Percentiles rank a stretch among this genome's conserved stretches.
Evolutionary conservation across 2,888 invertebrate species (phyloP).

Genomic region (Ormyrus labotus): DNA sequence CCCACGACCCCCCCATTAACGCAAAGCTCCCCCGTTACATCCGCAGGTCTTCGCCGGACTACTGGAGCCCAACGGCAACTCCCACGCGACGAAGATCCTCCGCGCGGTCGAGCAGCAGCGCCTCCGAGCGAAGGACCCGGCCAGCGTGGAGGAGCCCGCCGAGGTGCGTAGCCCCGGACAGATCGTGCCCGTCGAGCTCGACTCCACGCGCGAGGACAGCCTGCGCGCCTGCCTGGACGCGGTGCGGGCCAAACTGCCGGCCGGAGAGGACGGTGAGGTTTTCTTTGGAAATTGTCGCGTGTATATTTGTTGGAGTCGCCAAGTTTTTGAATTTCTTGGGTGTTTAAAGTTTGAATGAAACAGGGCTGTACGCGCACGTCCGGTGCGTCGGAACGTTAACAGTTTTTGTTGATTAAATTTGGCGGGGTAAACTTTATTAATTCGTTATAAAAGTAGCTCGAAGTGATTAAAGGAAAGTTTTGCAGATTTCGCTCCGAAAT

Average conservation of each 20-base stretch:
- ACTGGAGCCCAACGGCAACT: constrained; percentile 77
- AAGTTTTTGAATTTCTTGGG: too few species aligned
- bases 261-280: constrained; percentile 86
- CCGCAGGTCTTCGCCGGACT: constrained; percentile 84
- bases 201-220: constrained; percentile 87
- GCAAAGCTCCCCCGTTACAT: not conserved
- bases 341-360: too few species aligned
- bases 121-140: constrained; percentile 73
- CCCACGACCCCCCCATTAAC: too few species aligned
- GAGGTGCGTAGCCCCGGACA: constrained; percentile 76
- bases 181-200: constrained; percentile 85
- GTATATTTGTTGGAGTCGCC: too few species aligned
- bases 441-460: too few species aligned
- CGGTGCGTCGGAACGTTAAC: too few species aligned
- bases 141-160: constrained; percentile 72
- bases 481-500: too few species aligned
- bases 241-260: constrained; percentile 87
- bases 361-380: too few species aligned
- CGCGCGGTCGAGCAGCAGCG: constrained; percentile 81
- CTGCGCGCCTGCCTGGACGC: constrained; percentile 87
- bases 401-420: too few species aligned
- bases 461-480: too few species aligned
- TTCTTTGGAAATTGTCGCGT: not conserved
- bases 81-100: constrained; percentile 80
- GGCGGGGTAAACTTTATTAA: too few species aligned